phyloP scores from a whole-genome alignment of 2,797 vertebrate genomes.

The Rhincodon typus region DNA sequence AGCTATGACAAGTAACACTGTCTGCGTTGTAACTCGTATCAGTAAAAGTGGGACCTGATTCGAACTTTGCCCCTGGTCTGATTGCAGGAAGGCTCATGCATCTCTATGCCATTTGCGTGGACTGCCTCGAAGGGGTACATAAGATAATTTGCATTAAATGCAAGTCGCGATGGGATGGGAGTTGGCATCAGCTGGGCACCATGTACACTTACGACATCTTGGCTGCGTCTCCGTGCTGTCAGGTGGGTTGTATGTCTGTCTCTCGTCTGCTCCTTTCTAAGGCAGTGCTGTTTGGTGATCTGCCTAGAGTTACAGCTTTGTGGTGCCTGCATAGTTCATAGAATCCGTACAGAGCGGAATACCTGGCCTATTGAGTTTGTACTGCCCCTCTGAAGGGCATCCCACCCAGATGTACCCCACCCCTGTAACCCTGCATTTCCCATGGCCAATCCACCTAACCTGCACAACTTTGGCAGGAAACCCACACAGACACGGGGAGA shows the following conservation, averaged over 20 bases:
- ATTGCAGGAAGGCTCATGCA: conserved; percentile 92
- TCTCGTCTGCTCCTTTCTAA: conserved; percentile 7
- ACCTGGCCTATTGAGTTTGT: too few species aligned
- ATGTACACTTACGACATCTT: conserved; percentile 99
- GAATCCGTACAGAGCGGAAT: too few species aligned
- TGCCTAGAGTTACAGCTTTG: not conserved
- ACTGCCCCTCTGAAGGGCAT: too few species aligned
- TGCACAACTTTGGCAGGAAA: too few species aligned
- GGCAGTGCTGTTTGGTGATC: not conserved
- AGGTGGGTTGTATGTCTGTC: conserved; percentile 63
- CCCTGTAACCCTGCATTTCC: too few species aligned
- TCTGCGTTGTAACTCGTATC: not conserved
- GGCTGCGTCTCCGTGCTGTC: conserved; percentile 95
- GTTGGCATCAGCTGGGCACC: conserved; percentile 98
- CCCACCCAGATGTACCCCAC: too few species aligned
- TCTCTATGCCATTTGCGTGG: conserved; percentile 94
- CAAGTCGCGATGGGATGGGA: conserved; percentile 97
- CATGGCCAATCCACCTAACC: too few species aligned
- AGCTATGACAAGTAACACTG: too few species aligned
- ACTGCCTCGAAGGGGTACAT: conserved; percentile 97
- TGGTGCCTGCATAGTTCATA: not conserved
- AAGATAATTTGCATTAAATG: conserved; percentile 99
- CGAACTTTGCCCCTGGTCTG: not conserved
- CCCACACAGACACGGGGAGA: too few species aligned
- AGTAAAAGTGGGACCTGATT: not conserved